phyloP scores from a whole-genome alignment of 2,113 vertebrate genomes.

The Hydrochoerus hydrochaeris region DNA sequence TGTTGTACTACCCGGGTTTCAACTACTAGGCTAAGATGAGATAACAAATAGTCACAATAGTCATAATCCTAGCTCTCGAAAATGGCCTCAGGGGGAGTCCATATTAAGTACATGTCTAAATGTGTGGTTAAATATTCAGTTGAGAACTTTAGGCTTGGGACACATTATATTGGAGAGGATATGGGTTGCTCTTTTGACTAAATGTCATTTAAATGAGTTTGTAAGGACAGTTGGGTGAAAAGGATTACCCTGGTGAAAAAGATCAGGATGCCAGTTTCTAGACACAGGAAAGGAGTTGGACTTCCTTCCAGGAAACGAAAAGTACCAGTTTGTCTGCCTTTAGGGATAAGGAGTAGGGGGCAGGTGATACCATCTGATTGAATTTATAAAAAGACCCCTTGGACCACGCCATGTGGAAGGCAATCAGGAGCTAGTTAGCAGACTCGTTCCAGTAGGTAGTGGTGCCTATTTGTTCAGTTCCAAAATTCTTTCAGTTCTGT shows the following conservation, averaged over 20 bases:
- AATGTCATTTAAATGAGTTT: slow-evolving; percentile 1
- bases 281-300: background rate
- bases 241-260: background rate
- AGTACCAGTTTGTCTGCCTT: background rate
- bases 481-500: background rate
- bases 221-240: background rate
- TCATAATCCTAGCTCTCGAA: background rate
- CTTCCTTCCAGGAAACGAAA: background rate
- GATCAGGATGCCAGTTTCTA: background rate
- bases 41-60: background rate
- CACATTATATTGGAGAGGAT: background rate
- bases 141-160: background rate
- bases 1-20: background rate
- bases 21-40: background rate
- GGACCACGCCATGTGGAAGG: background rate
- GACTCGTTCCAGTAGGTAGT: background rate
- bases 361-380: background rate
- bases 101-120: background rate
- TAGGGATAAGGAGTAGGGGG: background rate
- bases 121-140: background rate
- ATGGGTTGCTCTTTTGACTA: background rate
- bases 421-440: background rate
- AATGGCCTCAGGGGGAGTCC: background rate
- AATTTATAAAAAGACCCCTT: background rate
- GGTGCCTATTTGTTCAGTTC: background rate